phyloP scores from a whole-genome alignment of 1,140 invertebrate genomes.

The Luehdorfia chinensis region DNA sequence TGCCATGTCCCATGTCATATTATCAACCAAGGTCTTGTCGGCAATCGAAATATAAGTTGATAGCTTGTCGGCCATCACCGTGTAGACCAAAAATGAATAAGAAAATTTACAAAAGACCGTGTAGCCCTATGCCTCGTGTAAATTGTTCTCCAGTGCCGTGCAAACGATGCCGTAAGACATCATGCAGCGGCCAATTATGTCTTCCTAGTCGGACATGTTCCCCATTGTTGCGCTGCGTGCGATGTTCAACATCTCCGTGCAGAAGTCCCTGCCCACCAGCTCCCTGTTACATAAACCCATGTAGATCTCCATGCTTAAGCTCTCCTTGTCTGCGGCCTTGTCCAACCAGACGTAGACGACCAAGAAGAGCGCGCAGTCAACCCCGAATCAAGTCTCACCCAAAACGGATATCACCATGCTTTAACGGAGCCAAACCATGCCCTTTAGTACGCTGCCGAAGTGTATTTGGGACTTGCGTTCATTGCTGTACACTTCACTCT shows the following conservation, averaged over 20 bases:
- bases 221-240: slow-evolving; percentile 1
- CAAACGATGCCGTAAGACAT: slow-evolving; percentile 31
- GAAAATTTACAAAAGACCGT: slow-evolving; percentile 24
- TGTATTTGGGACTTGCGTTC: slow-evolving; percentile 32
- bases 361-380: slow-evolving; percentile 38
- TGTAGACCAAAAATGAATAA: slow-evolving; percentile 42
- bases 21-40: background rate
- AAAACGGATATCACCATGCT: slow-evolving; percentile 51
- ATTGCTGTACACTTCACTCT: slow-evolving; percentile 25
- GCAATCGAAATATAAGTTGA: slow-evolving; percentile 2
- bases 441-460: slow-evolving; percentile 50
- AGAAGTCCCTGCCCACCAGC: slow-evolving; percentile 20
- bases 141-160: slow-evolving; percentile 26
- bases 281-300: slow-evolving; percentile 14
- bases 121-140: slow-evolving; percentile 19
- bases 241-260: slow-evolving; percentile 15
- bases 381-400: slow-evolving; percentile 48
- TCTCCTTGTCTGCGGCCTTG: slow-evolving; percentile 50
- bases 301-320: slow-evolving; percentile 36
- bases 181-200: slow-evolving; percentile 30
- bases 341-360: slow-evolving; percentile 39
- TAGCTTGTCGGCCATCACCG: slow-evolving; percentile 32
- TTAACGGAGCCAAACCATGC: slow-evolving; percentile 42
- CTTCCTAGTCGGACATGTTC: slow-evolving; percentile 12
- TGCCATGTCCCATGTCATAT: slow-evolving; percentile 26